Percentiles rank a stretch among this genome's conserved stretches.
These are phyloP conservation scores for Lucinisca nassula DNA, from an alignment of 2,888 invertebrate genomes.

Conservation along the genomic window DNA sequence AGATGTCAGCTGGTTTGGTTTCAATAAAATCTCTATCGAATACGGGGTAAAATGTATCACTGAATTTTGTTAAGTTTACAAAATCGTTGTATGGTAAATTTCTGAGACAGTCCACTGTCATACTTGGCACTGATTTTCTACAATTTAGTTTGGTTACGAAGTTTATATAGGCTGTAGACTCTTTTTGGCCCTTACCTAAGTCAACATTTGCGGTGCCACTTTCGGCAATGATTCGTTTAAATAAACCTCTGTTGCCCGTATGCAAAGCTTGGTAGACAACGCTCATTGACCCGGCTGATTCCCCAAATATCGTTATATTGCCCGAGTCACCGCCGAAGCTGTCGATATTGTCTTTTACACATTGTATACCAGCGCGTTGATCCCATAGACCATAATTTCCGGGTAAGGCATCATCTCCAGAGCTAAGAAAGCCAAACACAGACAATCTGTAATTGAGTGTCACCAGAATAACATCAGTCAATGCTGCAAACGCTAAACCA, in stretches of 20 bases:
- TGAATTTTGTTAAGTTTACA: neutral
- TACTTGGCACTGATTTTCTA: neutral
- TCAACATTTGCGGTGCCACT: neutral
- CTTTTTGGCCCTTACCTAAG: neutral
- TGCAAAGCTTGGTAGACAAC: neutral
- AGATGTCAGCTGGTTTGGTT: neutral
- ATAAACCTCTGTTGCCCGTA: neutral
- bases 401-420: neutral
- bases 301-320: neutral
- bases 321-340: neutral
- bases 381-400: slow-evolving; percentile 1
- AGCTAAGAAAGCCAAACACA: neutral
- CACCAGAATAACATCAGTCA: neutral
- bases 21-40: neutral
- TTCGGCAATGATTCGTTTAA: neutral
- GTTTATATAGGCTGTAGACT: neutral
- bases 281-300: neutral
- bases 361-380: neutral
- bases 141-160: neutral
- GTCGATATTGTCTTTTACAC: neutral
- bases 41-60: neutral
- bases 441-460: neutral
- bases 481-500: neutral
- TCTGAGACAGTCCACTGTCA: neutral
- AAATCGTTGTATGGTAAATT: neutral